These are phyloP conservation scores for Promerops cafer DNA, from an alignment of 2,113 vertebrate species.

Conservation along the genomic window DNA sequence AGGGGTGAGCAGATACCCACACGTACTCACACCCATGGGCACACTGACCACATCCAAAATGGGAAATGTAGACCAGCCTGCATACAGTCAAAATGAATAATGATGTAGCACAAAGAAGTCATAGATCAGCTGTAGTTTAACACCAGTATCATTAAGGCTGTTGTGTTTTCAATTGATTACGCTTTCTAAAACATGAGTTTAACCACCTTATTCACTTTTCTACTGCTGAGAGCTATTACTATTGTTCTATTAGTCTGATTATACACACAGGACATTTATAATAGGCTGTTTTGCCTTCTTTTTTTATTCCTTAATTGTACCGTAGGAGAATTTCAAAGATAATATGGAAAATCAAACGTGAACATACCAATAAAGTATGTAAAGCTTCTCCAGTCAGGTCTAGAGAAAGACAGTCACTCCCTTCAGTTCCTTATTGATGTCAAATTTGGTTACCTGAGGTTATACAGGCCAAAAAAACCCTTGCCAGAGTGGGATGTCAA, in stretches of 20 bases:
- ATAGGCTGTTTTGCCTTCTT: background rate
- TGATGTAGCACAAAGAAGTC: background rate
- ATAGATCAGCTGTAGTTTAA: background rate
- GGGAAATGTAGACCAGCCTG: background rate
- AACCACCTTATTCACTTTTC: background rate
- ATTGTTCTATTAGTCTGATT: background rate
- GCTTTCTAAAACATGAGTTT: background rate
- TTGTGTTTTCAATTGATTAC: background rate
- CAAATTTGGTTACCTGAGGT: background rate
- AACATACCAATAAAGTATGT: background rate
- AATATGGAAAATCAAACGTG: background rate
- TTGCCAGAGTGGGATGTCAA: background rate
- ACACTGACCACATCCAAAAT: too few species aligned
- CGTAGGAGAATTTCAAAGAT: background rate
- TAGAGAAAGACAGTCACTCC: background rate
- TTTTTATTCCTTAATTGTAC: background rate
- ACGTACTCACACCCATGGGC: rapidly evolving
- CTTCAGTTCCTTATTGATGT: background rate
- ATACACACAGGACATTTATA: background rate
- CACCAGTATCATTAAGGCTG: background rate
- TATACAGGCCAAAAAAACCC: background rate
- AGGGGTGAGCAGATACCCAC: background rate
- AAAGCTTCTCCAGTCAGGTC: background rate
- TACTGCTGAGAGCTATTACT: background rate
- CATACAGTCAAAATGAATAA: background rate